A percentile compares a stretch with the other conserved stretches of the same genome.
Evolutionary conservation across 2,797 vertebrate species (phyloP).

Genomic region (Periophthalmus magnuspinnatus): DNA sequence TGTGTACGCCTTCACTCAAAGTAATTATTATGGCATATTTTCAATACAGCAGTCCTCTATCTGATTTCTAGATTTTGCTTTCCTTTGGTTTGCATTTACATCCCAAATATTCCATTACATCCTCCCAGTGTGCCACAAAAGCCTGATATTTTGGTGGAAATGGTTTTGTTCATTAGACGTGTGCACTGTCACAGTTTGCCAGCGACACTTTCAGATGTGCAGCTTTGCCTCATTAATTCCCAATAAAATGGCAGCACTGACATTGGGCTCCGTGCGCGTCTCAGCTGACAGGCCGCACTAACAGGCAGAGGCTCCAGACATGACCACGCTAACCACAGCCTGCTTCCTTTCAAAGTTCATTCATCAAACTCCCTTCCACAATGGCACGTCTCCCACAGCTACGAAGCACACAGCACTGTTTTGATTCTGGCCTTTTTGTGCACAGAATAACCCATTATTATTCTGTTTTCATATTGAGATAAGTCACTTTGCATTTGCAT

Average conservation of each 20-base stretch:
- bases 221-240: constrained; percentile 68
- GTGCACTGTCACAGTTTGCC: constrained; percentile 56
- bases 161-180: constrained; percentile 20
- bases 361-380: constrained; percentile 53
- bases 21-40: neutral
- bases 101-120: neutral
- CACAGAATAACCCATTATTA: constrained; percentile 18
- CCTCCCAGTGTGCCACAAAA: constrained; percentile 5
- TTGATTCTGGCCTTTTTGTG: constrained; percentile 15
- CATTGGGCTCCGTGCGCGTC: constrained; percentile 49
- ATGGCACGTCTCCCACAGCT: constrained; percentile 30
- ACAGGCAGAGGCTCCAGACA: constrained; percentile 73
- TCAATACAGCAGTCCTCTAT: neutral
- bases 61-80: neutral
- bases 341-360: constrained; percentile 58
- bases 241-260: constrained; percentile 67
- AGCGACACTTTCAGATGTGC: constrained; percentile 41
- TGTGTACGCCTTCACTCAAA: neutral
- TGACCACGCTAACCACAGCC: constrained; percentile 65
- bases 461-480: constrained; percentile 17
- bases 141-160: constrained; percentile 15
- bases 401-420: constrained; percentile 20
- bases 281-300: constrained; percentile 69
- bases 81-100: constrained; percentile 4
- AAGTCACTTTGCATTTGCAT: constrained; percentile 15